phyloP scores from a whole-genome alignment of 2,888 invertebrate species.

The Theretra japonica region DNA sequence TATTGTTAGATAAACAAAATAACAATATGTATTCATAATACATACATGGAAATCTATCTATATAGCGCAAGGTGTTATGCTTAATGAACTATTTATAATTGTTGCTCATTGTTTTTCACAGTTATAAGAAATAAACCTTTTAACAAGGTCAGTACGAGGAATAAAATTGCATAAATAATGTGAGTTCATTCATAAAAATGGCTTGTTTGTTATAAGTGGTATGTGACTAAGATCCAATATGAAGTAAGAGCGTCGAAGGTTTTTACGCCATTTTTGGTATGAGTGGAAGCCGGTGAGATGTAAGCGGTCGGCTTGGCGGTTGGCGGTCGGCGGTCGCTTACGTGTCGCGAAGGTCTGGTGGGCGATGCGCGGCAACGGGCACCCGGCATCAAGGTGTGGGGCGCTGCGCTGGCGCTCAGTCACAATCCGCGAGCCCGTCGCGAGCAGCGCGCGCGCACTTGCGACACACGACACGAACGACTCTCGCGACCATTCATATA shows the following conservation, averaged over 20 bases:
- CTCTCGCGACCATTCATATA: constrained; percentile 74
- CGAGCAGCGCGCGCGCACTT: constrained; percentile 76
- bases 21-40: not conserved
- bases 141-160: constrained; percentile 14
- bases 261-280: constrained; percentile 81
- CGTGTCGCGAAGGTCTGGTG: constrained; percentile 79
- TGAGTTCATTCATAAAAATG: constrained; percentile 31
- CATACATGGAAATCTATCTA: not conserved
- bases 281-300: constrained; percentile 73
- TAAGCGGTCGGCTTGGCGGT: constrained; percentile 53
- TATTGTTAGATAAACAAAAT: not conserved
- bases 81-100: not conserved
- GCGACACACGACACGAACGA: constrained; percentile 80
- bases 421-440: constrained; percentile 80
- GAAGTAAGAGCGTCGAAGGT: constrained; percentile 56
- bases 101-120: constrained; percentile 4
- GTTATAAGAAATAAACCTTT: not conserved
- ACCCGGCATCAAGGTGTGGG: constrained; percentile 53
- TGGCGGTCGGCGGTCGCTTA: constrained; percentile 57
- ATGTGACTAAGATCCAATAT: constrained; percentile 57
- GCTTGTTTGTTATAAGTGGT: constrained; percentile 29
- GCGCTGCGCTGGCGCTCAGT: constrained; percentile 57
- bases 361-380: constrained; percentile 55
- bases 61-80: not conserved
- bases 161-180: constrained; percentile 30